A percentile compares a stretch with the other conserved stretches of the same genome.
phyloP scores from a whole-genome alignment of 1,140 invertebrate genomes.

The Sarcophaga bullata region DNA sequence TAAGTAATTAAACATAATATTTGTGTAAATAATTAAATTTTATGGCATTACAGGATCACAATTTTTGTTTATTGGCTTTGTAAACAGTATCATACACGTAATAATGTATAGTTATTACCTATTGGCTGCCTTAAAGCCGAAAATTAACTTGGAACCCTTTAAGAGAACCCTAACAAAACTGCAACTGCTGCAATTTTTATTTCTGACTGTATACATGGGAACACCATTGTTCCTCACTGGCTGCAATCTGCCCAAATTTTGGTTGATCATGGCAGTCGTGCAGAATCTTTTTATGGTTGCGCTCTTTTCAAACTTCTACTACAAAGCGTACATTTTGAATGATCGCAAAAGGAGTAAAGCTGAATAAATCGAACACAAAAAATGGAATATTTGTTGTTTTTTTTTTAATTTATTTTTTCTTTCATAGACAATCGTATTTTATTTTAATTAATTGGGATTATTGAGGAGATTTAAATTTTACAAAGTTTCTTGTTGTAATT shows the following conservation, averaged over 20 bases:
- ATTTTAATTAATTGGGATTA: too few species aligned
- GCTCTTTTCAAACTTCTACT: slow-evolving; percentile 1
- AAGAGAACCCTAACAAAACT: background rate
- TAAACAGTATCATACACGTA: background rate
- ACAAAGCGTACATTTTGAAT: background rate
- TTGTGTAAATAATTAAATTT: background rate
- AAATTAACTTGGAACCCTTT: background rate
- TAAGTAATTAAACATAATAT: background rate
- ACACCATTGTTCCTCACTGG: background rate
- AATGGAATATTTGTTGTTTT: too few species aligned
- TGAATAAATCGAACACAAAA: too few species aligned
- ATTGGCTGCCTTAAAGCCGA: background rate
- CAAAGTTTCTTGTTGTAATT: too few species aligned
- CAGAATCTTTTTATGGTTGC: background rate
- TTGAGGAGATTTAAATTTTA: too few species aligned
- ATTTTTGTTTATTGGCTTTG: background rate
- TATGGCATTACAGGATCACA: background rate
- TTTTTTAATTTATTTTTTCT: too few species aligned
- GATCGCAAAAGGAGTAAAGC: too few species aligned
- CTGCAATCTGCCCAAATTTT: background rate
- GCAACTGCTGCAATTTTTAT: background rate
- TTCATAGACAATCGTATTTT: too few species aligned
- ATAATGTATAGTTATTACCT: slow-evolving; percentile 21
- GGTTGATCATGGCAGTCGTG: background rate
- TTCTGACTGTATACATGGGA: background rate